Conservation (phyloP, 2,797 vertebrate species). For the Aeoliscus strigatus region DNA sequence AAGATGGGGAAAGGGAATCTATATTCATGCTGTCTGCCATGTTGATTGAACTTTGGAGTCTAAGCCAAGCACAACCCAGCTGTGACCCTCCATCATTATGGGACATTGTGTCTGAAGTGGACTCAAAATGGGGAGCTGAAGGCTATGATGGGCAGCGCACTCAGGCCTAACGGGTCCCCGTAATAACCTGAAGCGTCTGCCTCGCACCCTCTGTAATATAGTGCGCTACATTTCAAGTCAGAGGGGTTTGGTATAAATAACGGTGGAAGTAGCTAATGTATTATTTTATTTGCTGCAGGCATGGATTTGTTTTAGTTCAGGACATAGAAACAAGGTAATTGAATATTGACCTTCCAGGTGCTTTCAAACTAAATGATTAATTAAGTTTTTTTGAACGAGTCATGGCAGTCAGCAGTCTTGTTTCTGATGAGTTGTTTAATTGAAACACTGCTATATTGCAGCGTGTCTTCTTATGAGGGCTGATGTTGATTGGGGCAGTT, state of each 20-base stretch:
- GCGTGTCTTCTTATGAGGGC: background rate
- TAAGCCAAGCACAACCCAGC: constrained; percentile 29
- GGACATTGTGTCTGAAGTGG: constrained; percentile 57
- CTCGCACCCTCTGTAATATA: constrained; percentile 53
- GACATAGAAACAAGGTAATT: constrained; percentile 32
- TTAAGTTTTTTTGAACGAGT: constrained; percentile 19
- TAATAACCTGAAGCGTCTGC: constrained; percentile 61
- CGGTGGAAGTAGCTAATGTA: constrained; percentile 25
- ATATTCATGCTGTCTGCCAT: constrained; percentile 56
- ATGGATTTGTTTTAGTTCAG: constrained; percentile 25
- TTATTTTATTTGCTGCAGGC: constrained; percentile 23
- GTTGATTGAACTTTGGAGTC: constrained; percentile 53
- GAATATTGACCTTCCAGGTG: constrained; percentile 27
- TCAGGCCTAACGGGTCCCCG: constrained; percentile 53
- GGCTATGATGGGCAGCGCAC: constrained; percentile 49
- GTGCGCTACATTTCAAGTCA: constrained; percentile 50
- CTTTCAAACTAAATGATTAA: constrained; percentile 28
- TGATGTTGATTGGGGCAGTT: constrained; percentile 7
- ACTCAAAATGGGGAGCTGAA: constrained; percentile 56
- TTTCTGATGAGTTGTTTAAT: constrained; percentile 14
- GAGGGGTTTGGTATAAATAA: constrained; percentile 26
- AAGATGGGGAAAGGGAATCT: constrained; percentile 48
- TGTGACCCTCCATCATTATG: constrained; percentile 59
- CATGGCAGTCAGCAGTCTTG: background rate
- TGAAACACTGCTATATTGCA: constrained; percentile 2